These are phyloP conservation scores for Caradrina clavipalpis DNA, from an alignment of 2,888 invertebrate species.

Conservation along the genomic window DNA sequence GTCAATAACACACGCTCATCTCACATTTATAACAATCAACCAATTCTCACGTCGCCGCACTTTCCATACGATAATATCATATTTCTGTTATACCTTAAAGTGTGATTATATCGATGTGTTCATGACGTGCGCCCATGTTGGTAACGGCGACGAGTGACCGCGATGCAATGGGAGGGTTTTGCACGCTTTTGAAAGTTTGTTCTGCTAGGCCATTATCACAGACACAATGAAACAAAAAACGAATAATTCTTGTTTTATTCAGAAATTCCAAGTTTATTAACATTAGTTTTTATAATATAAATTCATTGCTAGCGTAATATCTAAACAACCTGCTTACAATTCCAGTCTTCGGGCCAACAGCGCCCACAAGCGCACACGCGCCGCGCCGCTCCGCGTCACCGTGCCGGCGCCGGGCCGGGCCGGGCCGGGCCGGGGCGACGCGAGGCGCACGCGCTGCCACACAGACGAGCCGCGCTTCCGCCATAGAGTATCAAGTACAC, in stretches of 20 bases:
- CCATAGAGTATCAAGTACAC: constrained; percentile 71
- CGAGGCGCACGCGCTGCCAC: constrained; percentile 34
- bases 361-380: constrained; percentile 47
- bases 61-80: no score
- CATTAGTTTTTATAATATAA: constrained; percentile 80
- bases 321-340: constrained; percentile 85
- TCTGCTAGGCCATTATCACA: not conserved
- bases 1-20: no score
- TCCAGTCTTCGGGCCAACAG: constrained; percentile 75
- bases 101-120: no score
- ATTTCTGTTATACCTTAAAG: no score
- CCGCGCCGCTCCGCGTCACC: constrained; percentile 41
- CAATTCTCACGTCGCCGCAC: no score
- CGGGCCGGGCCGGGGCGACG: not conserved
- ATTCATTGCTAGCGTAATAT: constrained; percentile 85
- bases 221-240: constrained; percentile 66
- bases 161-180: no score
- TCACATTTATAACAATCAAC: no score
- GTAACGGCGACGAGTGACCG: no score
- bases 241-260: constrained; percentile 80
- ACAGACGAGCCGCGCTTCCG: constrained; percentile 57
- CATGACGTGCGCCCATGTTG: no score
- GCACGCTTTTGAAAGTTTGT: not conserved
- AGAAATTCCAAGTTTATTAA: constrained; percentile 84
- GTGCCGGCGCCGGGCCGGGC: not conserved